phyloP scores from a whole-genome alignment of 2,888 invertebrate genomes.

The Globia sparganii region DNA sequence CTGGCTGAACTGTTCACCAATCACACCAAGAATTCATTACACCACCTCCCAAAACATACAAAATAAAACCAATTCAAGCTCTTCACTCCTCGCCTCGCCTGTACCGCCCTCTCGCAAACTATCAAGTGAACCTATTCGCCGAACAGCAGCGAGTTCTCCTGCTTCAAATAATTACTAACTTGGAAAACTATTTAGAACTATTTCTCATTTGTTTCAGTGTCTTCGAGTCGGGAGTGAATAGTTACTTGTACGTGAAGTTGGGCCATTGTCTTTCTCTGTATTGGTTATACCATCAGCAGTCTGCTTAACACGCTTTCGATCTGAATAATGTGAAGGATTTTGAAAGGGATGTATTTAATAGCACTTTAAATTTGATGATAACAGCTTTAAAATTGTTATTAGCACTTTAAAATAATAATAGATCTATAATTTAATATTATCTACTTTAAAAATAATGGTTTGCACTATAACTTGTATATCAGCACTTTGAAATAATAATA shows the following conservation, averaged over 20 bases:
- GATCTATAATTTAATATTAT: no score
- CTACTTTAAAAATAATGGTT: no score
- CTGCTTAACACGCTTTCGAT: no score
- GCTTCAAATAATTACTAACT: slow-evolving; percentile 41
- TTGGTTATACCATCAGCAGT: not conserved
- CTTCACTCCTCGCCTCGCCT: not conserved
- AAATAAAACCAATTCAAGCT: not conserved
- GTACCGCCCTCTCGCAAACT: slow-evolving; percentile 31
- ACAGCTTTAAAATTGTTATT: no score
- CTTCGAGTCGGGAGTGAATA: not conserved
- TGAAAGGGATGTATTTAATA: no score
- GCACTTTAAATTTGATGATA: no score
- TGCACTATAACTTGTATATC: no score
- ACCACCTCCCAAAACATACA: not conserved
- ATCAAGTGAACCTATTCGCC: slow-evolving; percentile 44
- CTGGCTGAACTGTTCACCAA: not conserved
- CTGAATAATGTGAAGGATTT: no score
- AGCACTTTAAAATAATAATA: no score
- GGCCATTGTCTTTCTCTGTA: not conserved
- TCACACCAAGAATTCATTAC: not conserved
- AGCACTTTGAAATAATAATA: no score
- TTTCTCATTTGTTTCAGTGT: slow-evolving; percentile 46
- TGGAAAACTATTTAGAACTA: slow-evolving; percentile 44
- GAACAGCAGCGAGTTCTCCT: slow-evolving; percentile 20
- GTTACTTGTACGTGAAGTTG: not conserved